Evolutionary conservation across 2,797 vertebrate genomes (phyloP).

Genomic region (Setipinna tenuifilis): DNA sequence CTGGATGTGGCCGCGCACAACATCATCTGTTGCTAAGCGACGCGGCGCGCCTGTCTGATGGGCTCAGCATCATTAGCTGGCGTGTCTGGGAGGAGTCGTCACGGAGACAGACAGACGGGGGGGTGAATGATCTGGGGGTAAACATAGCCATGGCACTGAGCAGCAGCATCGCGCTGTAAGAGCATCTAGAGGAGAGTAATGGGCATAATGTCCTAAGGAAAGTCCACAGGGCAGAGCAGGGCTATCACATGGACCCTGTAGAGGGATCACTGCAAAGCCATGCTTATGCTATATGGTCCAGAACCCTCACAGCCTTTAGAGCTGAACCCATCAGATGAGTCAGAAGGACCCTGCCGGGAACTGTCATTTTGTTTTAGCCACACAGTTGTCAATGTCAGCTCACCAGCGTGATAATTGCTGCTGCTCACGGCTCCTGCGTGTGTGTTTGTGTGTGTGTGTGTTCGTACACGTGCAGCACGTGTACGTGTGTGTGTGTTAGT

Average conservation of each 20-base stretch:
- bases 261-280: no score
- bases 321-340: no score
- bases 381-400: background rate
- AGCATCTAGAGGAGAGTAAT: background rate
- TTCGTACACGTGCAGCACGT: no score
- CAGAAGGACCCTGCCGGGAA: no score
- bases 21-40: conserved; percentile 77
- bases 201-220: no score
- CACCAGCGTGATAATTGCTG: conserved; percentile 1
- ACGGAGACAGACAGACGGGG: background rate
- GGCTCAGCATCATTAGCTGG: conserved; percentile 72
- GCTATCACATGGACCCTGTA: no score
- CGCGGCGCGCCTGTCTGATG: conserved; percentile 73
- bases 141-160: background rate
- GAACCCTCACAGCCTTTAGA: no score
- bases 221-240: no score
- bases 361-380: background rate
- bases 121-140: conserved; percentile 23
- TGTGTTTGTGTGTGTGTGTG: conserved; percentile 25
- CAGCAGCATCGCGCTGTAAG: background rate
- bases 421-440: background rate
- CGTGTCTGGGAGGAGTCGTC: conserved; percentile 9
- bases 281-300: no score
- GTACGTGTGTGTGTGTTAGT: background rate
- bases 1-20: conserved; percentile 69